Evolutionary conservation across 2,888 invertebrate species (phyloP).

Genomic region (Microchrysa polita): DNA sequence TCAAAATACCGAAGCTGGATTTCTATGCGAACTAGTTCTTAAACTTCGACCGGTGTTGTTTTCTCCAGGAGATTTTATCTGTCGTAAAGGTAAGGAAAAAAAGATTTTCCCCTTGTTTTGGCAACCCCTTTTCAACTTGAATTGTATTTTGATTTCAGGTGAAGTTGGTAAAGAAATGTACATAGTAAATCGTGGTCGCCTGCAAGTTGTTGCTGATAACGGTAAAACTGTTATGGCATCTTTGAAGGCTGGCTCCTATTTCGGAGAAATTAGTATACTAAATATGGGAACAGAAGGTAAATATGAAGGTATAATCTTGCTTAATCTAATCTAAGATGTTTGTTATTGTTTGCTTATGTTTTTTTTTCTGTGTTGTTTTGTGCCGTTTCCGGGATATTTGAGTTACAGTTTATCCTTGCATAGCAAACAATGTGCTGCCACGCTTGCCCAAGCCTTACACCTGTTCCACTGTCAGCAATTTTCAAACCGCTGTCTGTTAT

Average conservation of each 20-base stretch:
- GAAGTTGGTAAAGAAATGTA: slow-evolving; percentile 99
- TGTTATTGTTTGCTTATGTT: not conserved
- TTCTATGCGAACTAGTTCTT: slow-evolving; percentile 95
- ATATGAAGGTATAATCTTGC: not conserved
- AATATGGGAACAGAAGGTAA: slow-evolving; percentile 99
- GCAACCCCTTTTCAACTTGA: not conserved
- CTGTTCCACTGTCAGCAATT: no score
- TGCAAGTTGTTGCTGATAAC: slow-evolving; percentile 95
- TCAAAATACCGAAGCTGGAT: slow-evolving; percentile 99
- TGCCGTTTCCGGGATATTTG: no score
- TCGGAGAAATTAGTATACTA: slow-evolving; percentile 99
- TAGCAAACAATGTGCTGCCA: no score
- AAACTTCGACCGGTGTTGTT: slow-evolving; percentile 94
- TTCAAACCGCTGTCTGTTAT: no score
- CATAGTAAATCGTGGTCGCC: slow-evolving; percentile 95
- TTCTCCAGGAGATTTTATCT: slow-evolving; percentile 98
- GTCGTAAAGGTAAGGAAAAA: slow-evolving; percentile 87
- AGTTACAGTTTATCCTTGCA: no score
- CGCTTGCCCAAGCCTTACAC: no score
- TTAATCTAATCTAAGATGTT: not conserved
- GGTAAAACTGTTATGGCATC: slow-evolving; percentile 96
- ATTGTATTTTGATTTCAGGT: slow-evolving; percentile 70
- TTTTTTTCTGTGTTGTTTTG: no score
- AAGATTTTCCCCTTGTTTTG: not conserved
- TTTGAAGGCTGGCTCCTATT: slow-evolving; percentile 98